phyloP scores from a whole-genome alignment of 2,797 vertebrate species.

The Phalanger gymnotis region DNA sequence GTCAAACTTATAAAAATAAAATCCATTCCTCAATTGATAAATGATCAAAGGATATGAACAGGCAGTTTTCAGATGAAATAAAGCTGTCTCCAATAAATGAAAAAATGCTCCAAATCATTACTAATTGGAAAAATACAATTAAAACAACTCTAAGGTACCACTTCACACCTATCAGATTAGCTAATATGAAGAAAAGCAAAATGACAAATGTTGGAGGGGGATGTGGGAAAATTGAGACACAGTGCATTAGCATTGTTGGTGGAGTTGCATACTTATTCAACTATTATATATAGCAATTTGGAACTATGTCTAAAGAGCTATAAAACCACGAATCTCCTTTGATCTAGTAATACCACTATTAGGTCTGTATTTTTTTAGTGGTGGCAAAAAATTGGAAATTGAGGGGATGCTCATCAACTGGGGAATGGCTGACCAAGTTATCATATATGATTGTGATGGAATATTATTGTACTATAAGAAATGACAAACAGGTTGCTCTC shows the following conservation, averaged over 20 bases:
- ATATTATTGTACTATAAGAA: background rate
- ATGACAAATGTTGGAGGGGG: background rate
- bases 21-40: background rate
- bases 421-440: background rate
- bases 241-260: background rate
- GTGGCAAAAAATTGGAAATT: background rate
- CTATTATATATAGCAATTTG: background rate
- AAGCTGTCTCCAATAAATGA: background rate
- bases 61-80: background rate
- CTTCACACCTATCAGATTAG: background rate
- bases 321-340: background rate
- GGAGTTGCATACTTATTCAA: background rate
- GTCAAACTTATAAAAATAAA: background rate
- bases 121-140: background rate
- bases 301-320: background rate
- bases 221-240: background rate
- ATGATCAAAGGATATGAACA: background rate
- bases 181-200: background rate
- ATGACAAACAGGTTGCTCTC: background rate
- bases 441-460: background rate
- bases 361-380: background rate
- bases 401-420: background rate
- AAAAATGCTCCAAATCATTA: background rate
- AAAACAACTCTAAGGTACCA: background rate
- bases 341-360: background rate